Percentiles rank a stretch among this genome's conserved stretches.
Conservation (phyloP, 2,797 vertebrate genomes). For the Tenualosa ilisha region DNA sequence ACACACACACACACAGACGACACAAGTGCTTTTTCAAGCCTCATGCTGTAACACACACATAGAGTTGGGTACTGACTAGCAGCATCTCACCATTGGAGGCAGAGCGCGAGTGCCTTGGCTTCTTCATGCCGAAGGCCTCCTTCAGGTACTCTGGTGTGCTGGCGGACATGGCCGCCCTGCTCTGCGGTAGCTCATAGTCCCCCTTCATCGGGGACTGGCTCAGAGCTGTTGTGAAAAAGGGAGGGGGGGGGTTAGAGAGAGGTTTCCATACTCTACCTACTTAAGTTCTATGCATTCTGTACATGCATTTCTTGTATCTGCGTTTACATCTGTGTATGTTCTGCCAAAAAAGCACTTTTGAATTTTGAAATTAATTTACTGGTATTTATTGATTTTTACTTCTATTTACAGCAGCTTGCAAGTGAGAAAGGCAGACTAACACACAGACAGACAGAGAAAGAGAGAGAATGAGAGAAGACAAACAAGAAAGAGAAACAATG, state of each 20-base stretch:
- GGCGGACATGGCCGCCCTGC: slow-evolving; percentile 41
- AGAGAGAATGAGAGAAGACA: not conserved
- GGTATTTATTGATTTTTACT: too few relatives aligned
- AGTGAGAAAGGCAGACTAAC: not conserved
- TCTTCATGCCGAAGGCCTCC: slow-evolving; percentile 78
- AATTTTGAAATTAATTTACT: too few relatives aligned
- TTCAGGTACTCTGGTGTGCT: slow-evolving; percentile 76
- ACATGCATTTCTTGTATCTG: too few relatives aligned
- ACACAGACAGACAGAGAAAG: slow-evolving; percentile 20
- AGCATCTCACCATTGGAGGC: slow-evolving; percentile 72
- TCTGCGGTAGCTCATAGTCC: slow-evolving; percentile 61
- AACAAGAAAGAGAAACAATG: not conserved
- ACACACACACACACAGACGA: not conserved
- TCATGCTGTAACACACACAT: not conserved
- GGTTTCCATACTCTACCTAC: too few relatives aligned
- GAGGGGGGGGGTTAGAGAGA: too few relatives aligned
- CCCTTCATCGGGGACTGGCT: slow-evolving; percentile 64
- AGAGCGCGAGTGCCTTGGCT: slow-evolving; percentile 74
- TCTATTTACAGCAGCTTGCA: too few relatives aligned
- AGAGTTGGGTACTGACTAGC: too few relatives aligned
- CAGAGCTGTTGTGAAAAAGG: slow-evolving; percentile 56
- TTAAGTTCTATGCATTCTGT: too few relatives aligned
- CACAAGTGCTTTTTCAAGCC: slow-evolving; percentile 20
- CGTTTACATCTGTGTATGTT: too few relatives aligned
- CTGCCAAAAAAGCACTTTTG: too few relatives aligned